A percentile compares a stretch with the other conserved stretches of the same genome.
Conservation (phyloP, 2,113 vertebrate genomes). For the Myanophis thanlyinensis region DNA sequence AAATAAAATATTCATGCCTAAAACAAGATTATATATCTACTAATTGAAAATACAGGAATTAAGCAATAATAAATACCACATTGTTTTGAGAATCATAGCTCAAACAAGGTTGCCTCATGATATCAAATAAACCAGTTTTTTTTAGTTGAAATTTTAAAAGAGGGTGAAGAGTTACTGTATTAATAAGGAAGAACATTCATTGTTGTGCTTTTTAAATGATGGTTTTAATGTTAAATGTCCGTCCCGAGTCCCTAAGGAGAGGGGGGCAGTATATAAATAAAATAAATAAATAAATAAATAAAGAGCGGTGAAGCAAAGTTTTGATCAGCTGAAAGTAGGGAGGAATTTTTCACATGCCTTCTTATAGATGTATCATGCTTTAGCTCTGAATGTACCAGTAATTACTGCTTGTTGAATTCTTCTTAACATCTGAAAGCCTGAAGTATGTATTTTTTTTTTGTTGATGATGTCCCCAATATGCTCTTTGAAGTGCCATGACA, state of each 20-base stretch:
- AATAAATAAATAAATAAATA: neutral
- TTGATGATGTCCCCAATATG: neutral
- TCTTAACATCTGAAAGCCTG: neutral
- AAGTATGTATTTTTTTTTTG: neutral
- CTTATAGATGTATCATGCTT: neutral
- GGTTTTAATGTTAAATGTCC: neutral
- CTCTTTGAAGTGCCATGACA: neutral
- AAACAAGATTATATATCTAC: neutral
- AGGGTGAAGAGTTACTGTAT: neutral
- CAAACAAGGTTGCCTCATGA: neutral
- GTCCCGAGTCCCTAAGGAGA: no score
- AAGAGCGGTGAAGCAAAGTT: neutral
- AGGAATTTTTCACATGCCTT: neutral
- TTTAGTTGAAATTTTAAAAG: neutral
- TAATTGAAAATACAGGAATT: conserved; percentile 6
- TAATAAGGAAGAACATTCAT: neutral
- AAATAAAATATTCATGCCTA: neutral
- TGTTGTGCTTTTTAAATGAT: neutral
- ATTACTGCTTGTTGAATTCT: neutral
- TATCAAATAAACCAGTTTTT: neutral
- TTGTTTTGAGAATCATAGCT: neutral
- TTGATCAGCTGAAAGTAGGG: neutral
- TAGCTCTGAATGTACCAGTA: neutral
- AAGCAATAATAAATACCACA: neutral
- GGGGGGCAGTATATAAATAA: no score